Evolutionary conservation across 92 coral and sea anemone genomes (phyloP), one percentile per base, ranked within the genome.

Genomic region (Zoanthus gigantus): DNA sequence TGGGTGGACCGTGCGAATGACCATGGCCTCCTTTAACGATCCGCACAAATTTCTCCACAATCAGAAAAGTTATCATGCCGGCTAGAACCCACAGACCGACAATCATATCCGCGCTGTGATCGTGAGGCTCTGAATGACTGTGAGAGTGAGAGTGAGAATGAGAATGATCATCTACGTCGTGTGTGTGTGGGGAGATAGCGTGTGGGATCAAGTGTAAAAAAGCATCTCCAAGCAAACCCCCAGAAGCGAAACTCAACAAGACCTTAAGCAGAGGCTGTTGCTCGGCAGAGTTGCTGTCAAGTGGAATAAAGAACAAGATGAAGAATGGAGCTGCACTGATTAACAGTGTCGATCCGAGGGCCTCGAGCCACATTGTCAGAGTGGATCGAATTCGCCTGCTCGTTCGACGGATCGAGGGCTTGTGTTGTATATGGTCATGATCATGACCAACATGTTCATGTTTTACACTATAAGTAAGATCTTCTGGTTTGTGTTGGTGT

Each of bases 301-400:
- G 91, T 13, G 99, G 99, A 66, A 97, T 95, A 58, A 97, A 94
- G 88, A 97, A 97, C 75, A 97, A 86, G 58, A 97, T 92, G 60
- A 97, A 91, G 90, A 95, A 97, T 0, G 99, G 99, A 29, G 99
- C 99, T n/a, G 99, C 99, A 74, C 99, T 97, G 86, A 97, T 97
- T 72, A 97, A 88, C 17, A 97, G 60, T 0, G 99, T 97, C 4
- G 99, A 95, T n/a, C 89, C 92, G 17, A 97, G 85, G 1, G 99
- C 99, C 54, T 97, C 94, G 1, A 94, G 78, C 99, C 99, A 97
- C 46, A 93, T 93, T 16, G 88, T 71, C 7, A 91, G 6, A 63
- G 92, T 91, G 77, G 88, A 93, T 34, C 97, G 92, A 82, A 57
- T 72, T 76, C 85, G 56, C 65, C 74, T 52, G 45, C 85, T 67